phyloP scores from a whole-genome alignment of 1,140 invertebrate genomes.

The Centruroides sculpturatus region DNA sequence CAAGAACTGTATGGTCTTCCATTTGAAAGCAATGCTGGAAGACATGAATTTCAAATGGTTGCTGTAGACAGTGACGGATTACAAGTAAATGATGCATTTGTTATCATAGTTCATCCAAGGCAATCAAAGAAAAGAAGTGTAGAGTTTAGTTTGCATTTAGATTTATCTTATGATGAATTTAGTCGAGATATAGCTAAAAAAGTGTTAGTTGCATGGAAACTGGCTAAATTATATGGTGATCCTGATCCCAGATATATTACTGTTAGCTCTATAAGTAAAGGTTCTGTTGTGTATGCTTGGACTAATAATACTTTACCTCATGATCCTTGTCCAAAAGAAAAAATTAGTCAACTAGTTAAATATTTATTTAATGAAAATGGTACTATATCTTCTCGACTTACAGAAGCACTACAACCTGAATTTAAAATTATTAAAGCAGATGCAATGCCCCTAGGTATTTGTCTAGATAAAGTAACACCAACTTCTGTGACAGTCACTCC shows the following conservation, averaged over 20 bases:
- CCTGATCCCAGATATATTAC: constrained; percentile 51
- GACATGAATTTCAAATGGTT: constrained; percentile 56
- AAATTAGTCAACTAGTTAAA: constrained; percentile 51
- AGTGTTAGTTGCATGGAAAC: constrained; percentile 56
- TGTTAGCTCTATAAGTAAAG: constrained; percentile 38
- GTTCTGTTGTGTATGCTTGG: constrained; percentile 50
- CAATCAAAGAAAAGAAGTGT: constrained; percentile 39
- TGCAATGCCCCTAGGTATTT: constrained; percentile 51
- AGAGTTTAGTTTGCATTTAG: constrained; percentile 51
- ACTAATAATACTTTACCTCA: constrained; percentile 52
- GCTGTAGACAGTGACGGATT: constrained; percentile 48
- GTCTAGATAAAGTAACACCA: constrained; percentile 40
- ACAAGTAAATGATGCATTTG: constrained; percentile 57
- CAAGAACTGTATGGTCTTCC: constrained; percentile 81
- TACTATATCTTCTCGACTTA: constrained; percentile 39
- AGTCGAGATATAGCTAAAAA: constrained; percentile 41
- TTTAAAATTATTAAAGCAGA: constrained; percentile 58
- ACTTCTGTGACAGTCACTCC: constrained; percentile 20
- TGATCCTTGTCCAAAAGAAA: constrained; percentile 54
- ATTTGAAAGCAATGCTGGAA: constrained; percentile 45
- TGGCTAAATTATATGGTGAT: constrained; percentile 60
- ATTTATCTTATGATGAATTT: constrained; percentile 53
- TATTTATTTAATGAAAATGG: constrained; percentile 39
- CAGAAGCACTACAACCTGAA: constrained; percentile 55
- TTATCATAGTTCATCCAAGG: constrained; percentile 50